A percentile compares a stretch with the other conserved stretches of the same genome.
Conservation (phyloP, 2,888 invertebrate species). For the Harmothoe impar region DNA sequence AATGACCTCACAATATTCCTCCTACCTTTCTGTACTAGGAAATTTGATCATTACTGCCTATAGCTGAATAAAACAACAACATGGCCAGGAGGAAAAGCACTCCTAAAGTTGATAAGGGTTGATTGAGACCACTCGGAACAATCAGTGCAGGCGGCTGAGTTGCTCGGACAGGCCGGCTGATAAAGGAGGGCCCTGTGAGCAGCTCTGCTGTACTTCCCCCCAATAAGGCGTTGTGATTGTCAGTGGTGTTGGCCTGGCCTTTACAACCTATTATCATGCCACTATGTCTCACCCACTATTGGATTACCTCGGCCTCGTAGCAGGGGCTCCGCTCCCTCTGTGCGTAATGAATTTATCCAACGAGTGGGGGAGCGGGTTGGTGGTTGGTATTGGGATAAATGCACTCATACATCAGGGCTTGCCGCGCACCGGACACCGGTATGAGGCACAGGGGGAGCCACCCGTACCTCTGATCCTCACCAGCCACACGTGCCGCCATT, state of each 20-base stretch:
- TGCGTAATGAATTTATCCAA: constrained; percentile 38
- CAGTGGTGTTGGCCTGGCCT: constrained; percentile 48
- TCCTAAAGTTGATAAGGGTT: not conserved
- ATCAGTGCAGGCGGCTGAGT: not conserved
- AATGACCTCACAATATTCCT: no score
- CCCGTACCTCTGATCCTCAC: constrained; percentile 7
- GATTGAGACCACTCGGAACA: constrained; percentile 6
- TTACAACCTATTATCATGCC: constrained; percentile 58
- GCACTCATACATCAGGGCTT: constrained; percentile 27
- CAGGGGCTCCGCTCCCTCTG: not conserved
- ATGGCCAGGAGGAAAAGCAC: not conserved
- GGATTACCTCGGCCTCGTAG: constrained; percentile 32
- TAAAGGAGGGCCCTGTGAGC: not conserved
- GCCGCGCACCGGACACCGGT: not conserved
- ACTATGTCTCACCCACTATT: constrained; percentile 48
- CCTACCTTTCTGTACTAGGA: no score
- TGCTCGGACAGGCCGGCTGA: not conserved
- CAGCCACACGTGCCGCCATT: not conserved
- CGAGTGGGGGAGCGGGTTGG: not conserved
- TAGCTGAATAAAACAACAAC: not conserved
- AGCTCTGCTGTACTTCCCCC: not conserved
- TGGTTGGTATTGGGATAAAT: constrained; percentile 45
- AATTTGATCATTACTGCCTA: no score
- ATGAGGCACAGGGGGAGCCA: not conserved
- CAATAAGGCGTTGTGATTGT: constrained; percentile 28